A percentile compares a stretch with the other conserved stretches of the same genome.
Evolutionary conservation across 35 echinoderm and acorn worm genomes (phyloP).

Genomic region (Heliocidaris tuberculata): DNA sequence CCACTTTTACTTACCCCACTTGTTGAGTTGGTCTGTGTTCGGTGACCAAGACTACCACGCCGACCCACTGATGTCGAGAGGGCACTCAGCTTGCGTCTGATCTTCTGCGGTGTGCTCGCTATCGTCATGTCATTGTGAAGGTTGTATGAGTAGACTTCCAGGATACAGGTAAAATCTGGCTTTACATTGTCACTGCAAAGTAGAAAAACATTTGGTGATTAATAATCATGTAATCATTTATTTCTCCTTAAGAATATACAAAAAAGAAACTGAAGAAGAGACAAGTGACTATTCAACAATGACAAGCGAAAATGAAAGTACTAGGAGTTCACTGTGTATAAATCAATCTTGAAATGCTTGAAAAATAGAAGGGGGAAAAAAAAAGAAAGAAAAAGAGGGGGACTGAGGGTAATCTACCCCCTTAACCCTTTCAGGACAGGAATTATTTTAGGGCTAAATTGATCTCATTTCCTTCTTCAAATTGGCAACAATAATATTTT

Average conservation of each 20-base stretch:
- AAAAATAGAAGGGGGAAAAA: too few species aligned
- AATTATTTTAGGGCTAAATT: too few species aligned
- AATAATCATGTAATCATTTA: neutral
- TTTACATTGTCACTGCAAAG: constrained; percentile 87
- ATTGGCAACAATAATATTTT: too few species aligned
- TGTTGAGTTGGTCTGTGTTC: constrained; percentile 65
- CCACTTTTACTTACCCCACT: constrained; percentile 6
- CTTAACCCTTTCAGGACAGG: too few species aligned
- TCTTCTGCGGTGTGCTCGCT: constrained; percentile 95
- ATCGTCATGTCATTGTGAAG: constrained; percentile 99
- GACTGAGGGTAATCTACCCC: too few species aligned
- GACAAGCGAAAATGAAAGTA: too few species aligned
- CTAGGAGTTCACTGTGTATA: too few species aligned
- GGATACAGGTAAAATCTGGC: constrained; percentile 76
- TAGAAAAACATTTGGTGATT: neutral
- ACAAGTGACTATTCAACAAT: neutral
- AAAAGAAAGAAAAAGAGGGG: too few species aligned
- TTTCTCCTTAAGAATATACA: constrained; percentile 2
- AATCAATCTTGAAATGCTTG: too few species aligned
- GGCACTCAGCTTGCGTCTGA: constrained; percentile 80
- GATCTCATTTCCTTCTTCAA: too few species aligned
- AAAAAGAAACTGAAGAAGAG: neutral
- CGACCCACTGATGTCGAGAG: constrained; percentile 74
- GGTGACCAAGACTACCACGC: constrained; percentile 58
- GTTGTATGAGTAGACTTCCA: constrained; percentile 99